Evolutionary conservation across 2,888 invertebrate genomes (phyloP).

Genomic region (Chirona hameri): DNA sequence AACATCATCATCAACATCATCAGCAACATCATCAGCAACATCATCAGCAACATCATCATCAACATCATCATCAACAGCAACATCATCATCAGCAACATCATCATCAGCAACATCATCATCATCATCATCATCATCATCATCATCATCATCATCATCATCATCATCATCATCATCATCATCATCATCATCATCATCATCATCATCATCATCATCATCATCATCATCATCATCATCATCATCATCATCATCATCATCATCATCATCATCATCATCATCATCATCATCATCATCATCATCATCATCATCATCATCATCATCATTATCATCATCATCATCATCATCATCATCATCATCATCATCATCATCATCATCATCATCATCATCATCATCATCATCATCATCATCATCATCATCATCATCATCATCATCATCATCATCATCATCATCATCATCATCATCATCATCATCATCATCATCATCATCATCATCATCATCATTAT

Average conservation of each 20-base stretch:
- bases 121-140: too few relatives aligned
- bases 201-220: not conserved
- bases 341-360: slow-evolving; percentile 11
- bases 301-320: slow-evolving; percentile 22
- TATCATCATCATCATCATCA: slow-evolving; percentile 22
- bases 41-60: too few relatives aligned
- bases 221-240: slow-evolving; percentile 22
- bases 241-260: slow-evolving; percentile 22
- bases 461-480: slow-evolving; percentile 22
- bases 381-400: slow-evolving; percentile 3
- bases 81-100: too few relatives aligned
- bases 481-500: slow-evolving; percentile 7
- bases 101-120: too few relatives aligned
- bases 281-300: slow-evolving; percentile 22
- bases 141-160: slow-evolving; percentile 22
- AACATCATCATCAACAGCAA: too few relatives aligned
- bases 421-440: slow-evolving; percentile 22
- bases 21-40: too few relatives aligned
- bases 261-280: slow-evolving; percentile 22
- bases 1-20: too few relatives aligned
- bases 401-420: slow-evolving; percentile 22
- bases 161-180: slow-evolving; percentile 22
- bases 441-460: slow-evolving; percentile 22
- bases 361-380: not conserved
- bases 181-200: slow-evolving; percentile 22